Evolutionary conservation across 2,797 vertebrate genomes (phyloP).

Genomic region (Lacerta bilineata): DNA sequence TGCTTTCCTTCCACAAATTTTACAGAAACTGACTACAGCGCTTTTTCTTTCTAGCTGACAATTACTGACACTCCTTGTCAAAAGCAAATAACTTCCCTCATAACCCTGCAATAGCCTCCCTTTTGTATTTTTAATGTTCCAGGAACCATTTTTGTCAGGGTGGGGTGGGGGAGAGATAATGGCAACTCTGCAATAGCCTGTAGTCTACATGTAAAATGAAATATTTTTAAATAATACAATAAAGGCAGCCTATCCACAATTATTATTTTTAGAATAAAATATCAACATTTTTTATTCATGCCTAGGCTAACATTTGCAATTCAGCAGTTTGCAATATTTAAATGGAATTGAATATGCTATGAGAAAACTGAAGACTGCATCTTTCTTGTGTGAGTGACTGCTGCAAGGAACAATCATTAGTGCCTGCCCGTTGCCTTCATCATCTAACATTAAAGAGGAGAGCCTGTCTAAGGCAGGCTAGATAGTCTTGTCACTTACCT

Average conservation of each 20-base stretch:
- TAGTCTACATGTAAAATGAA: conserved; percentile 73
- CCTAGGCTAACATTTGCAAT: conserved; percentile 79
- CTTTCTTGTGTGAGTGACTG: conserved; percentile 49
- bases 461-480: conserved; percentile 38
- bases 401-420: conserved; percentile 46
- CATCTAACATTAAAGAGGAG: conserved; percentile 38
- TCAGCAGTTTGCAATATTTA: conserved; percentile 81
- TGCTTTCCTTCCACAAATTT: conserved; percentile 56
- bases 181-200: conserved; percentile 52
- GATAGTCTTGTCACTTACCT: conserved; percentile 41
- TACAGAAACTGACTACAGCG: conserved; percentile 39
- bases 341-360: conserved; percentile 74
- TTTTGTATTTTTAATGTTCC: conserved; percentile 71
- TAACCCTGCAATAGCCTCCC: conserved; percentile 49
- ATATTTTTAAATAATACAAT: conserved; percentile 77
- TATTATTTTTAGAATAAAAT: conserved; percentile 80
- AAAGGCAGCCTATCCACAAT: conserved; percentile 74
- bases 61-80: conserved; percentile 57
- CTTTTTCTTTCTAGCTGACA: conserved; percentile 49
- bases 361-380: conserved; percentile 70
- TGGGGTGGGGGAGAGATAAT: neutral
- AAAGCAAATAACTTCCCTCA: conserved; percentile 64
- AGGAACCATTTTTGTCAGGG: conserved; percentile 63
- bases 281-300: conserved; percentile 81
- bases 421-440: conserved; percentile 53